Evolutionary conservation across 2,797 vertebrate genomes (phyloP), one percentile per base, ranked within the genome.

Genomic region (Coluber constrictor): DNA sequence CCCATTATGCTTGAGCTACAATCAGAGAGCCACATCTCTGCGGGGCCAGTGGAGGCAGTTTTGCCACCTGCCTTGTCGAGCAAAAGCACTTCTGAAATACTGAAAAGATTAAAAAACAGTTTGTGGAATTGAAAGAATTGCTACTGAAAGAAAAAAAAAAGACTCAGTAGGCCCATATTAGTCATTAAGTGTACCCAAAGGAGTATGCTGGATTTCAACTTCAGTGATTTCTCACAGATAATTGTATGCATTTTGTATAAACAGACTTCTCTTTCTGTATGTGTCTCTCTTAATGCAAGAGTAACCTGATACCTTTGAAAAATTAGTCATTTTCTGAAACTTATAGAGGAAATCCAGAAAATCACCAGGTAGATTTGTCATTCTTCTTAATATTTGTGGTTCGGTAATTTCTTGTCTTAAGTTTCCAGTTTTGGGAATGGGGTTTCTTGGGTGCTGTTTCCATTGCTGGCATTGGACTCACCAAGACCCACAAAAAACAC

Each of bases 161-260:
- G 27, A 88, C 37, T 47, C 47, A 89, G n/a, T 43, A 54, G 56
- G 47, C 23, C n/a, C 57, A 79, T n/a, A 61, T 25, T 43, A 88
- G 10, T 27, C 59, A 66, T 86, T 63, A 87, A 29, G 56, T 47
- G 23, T 89, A 93, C 47, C 88, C 66, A 91, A 74, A 83, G 18
- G 18, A 86, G 32, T 89, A 60, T 16, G 79, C 59, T 91, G 12
- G 87, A 74, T 63, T 88, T 56, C 27, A 54, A 9, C 63, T 97
- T 98, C 91, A 95, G 96, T 97, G 96, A 2, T 98, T 98, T 98
- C 97, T 98, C 97, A 97, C 96, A 97, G 97, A 94, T 94, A 93
- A 97, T 96, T 98, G 97, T 98, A 98, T 98, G 97, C 97, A 98
- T 98, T 98, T 98, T 97, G 95, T 98, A 98, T 94, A 95, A 97